phyloP scores from a whole-genome alignment of 2,888 invertebrate species.

The Dorcus hopei region DNA sequence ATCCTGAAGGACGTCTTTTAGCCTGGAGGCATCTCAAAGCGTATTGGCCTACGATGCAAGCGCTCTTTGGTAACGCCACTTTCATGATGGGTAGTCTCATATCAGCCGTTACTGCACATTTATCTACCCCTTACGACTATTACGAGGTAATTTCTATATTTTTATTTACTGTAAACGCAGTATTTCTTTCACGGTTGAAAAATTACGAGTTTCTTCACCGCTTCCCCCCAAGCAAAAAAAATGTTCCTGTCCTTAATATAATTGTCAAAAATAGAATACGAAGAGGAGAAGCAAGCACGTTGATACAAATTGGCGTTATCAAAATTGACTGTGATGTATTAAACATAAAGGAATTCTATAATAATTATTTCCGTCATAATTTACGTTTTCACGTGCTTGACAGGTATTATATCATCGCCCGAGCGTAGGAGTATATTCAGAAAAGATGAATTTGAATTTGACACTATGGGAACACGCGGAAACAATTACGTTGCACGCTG shows the following conservation, averaged over 20 bases:
- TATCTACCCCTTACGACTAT: constrained; percentile 72
- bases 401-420: too few species aligned
- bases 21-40: constrained; percentile 73
- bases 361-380: too few species aligned
- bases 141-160: constrained; percentile 56
- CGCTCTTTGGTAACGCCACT: constrained; percentile 62
- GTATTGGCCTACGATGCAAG: constrained; percentile 64
- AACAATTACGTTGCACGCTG: too few species aligned
- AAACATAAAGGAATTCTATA: background rate
- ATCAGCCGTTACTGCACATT: constrained; percentile 61
- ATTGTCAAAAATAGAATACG: too few species aligned
- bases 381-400: too few species aligned
- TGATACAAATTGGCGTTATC: too few species aligned
- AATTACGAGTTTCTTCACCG: background rate
- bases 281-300: too few species aligned
- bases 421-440: too few species aligned
- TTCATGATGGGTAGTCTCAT: constrained; percentile 63
- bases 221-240: too few species aligned
- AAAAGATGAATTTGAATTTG: too few species aligned
- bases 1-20: constrained; percentile 66
- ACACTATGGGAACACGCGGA: too few species aligned
- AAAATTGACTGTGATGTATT: background rate
- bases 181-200: background rate
- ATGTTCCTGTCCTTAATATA: too few species aligned
- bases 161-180: constrained; percentile 11